phyloP scores from a whole-genome alignment of 2,888 invertebrate genomes.

The Agrilus mali region DNA sequence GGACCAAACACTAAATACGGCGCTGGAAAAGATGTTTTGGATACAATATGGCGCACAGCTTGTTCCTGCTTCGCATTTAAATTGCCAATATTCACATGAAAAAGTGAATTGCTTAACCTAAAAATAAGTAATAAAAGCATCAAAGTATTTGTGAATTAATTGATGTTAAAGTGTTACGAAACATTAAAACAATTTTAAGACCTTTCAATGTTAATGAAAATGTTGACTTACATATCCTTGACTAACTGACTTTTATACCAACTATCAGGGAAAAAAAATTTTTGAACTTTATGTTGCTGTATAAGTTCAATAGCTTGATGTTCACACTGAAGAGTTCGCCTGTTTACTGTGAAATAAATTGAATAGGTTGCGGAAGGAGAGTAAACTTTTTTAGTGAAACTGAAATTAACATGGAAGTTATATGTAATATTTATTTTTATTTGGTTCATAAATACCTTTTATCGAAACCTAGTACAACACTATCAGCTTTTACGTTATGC shows the following conservation, averaged over 20 bases:
- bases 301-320: conserved; percentile 23
- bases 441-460: conserved; percentile 11
- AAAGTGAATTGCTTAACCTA: conserved; percentile 11
- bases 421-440: background rate
- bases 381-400: conserved; percentile 11
- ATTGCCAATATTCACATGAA: conserved; percentile 23
- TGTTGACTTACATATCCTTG: conserved; percentile 4
- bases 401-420: conserved; percentile 7
- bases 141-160: too few relatives aligned
- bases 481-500: conserved; percentile 16
- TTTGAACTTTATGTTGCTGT: conserved; percentile 14
- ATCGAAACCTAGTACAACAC: conserved; percentile 21
- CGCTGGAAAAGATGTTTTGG: conserved; percentile 35
- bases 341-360: conserved; percentile 24
- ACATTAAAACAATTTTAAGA: background rate
- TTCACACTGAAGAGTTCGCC: conserved; percentile 20
- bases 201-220: too few relatives aligned
- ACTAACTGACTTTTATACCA: background rate
- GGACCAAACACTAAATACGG: conserved; percentile 50
- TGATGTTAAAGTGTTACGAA: background rate
- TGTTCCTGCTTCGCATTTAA: conserved; percentile 35
- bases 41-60: conserved; percentile 38
- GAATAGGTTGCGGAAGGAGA: conserved; percentile 16
- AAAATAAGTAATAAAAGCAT: conserved; percentile 6
- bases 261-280: conserved; percentile 19